Conservation (phyloP, 2,888 invertebrate genomes). For the Chymomyza procnemis region DNA sequence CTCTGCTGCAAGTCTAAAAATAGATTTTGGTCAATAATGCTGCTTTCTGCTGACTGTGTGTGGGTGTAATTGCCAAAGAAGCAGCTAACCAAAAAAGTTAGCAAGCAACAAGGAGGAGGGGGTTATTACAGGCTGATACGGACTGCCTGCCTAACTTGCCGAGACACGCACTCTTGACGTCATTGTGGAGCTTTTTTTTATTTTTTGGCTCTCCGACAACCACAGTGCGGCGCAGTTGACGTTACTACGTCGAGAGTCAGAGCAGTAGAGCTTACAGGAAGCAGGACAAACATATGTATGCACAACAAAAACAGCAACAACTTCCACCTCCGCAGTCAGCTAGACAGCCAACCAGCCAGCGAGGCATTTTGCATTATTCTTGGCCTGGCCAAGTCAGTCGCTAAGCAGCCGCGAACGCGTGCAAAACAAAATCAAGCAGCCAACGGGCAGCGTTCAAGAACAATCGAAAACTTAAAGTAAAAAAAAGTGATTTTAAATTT, state of each 20-base stretch:
- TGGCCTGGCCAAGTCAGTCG: constrained; percentile 61
- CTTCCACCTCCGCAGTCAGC: not conserved
- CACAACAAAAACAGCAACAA: constrained; percentile 26
- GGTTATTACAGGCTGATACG: constrained; percentile 26
- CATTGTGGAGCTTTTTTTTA: constrained; percentile 72
- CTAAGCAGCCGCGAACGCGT: constrained; percentile 70
- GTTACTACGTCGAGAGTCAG: constrained; percentile 54
- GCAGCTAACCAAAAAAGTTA: constrained; percentile 2
- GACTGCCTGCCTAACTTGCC: not conserved
- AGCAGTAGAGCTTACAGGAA: constrained; percentile 41
- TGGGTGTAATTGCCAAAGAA: constrained; percentile 5
- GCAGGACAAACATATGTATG: constrained; percentile 41
- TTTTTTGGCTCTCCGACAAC: not conserved
- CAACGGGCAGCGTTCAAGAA: not conserved
- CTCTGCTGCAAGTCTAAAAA: constrained; percentile 46
- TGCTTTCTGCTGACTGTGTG: constrained; percentile 2
- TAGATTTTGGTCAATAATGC: constrained; percentile 65
- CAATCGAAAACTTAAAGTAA: not conserved
- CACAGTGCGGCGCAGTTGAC: constrained; percentile 6
- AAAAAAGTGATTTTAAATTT: not conserved
- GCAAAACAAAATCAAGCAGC: constrained; percentile 40
- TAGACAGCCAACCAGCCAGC: constrained; percentile 29
- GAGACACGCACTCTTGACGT: constrained; percentile 66
- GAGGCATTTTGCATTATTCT: constrained; percentile 52
- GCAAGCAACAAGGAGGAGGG: not conserved